Base-by-base conservation (phyloP, 1,140 invertebrate genomes). In the Heliothis virescens region DNA sequence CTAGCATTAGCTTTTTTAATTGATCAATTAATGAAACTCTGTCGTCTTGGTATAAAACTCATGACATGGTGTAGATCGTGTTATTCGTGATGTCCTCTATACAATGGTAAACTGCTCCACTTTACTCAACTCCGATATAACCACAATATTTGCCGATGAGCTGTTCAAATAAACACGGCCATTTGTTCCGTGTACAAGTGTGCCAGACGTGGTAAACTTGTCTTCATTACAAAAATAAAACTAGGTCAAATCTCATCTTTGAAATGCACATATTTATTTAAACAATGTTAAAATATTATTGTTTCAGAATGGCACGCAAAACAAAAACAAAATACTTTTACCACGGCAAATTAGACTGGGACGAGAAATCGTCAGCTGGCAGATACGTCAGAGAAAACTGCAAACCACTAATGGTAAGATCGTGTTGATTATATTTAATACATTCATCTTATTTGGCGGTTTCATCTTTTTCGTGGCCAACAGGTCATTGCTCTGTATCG, bases 271-370 rank as follows among this genome's bases (percentile, higher is more conserved):
- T 50, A 60, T 11, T 76, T 16, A 53, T 75, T 74, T 48, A 13
- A 48, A 57, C 34, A 34, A 48, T 21, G 57, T 59, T 59, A 18
- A 59, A 26, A 26, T 82, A 53, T 48, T 74, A 67, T 81, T 71
- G 15, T 78, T 94, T 81, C 90, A 97, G 97, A 95, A 99, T 99
- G 98, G 97, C 98, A 16, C 96, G 98, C 83, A 99, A 99, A 96
- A 99, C 99, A 79, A 99, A 99, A 96, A 99, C 98, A 81, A 99
- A 99, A 95, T 99, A 99, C 92, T 99, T 99, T 94, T 98, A 98
- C 93, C 97, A 98, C 90, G 98, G 98, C 47, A 98, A 98, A 95
- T 96, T 99, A 83, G 98, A 98, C 91, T 99, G 98, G 98, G 98
- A 99, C 91, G 98, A 99, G 81, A 98, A 98, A 88, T 98, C 98